Base-by-base conservation (phyloP, 2,113 vertebrate genomes). In the Paracanthobrama guichenoti region DNA sequence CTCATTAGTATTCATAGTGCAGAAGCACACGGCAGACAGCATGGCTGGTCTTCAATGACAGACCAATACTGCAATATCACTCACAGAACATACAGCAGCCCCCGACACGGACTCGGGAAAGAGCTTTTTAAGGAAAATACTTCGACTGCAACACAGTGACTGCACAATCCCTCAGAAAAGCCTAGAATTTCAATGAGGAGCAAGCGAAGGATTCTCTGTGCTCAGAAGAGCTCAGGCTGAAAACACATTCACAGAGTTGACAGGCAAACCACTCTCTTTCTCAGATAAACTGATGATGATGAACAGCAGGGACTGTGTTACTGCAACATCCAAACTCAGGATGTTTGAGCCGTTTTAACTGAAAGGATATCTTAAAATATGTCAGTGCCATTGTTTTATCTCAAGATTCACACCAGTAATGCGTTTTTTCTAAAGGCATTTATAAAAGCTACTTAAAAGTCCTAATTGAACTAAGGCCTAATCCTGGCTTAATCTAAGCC, bases 131-230 rank as follows among this genome's bases (percentile, higher is more conserved):
- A 93, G 92, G 92, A 78, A 89, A 48, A 91, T 9, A 24, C 46
- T 74, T 26, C 18, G 73, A 28, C 26, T 90, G 92, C 92, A 91
- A 91, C 86, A 90, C 87, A 91, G 90, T 90, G 90, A 83, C 89
- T 89, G 89, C 88, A 92, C 89, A 87, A 90, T 91, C 92, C 87
- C 90, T 88, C 81, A 83, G 85, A 67, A 92, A 89, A 88, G 92
- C 89, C 89, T 18, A 89, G 93, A 94, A 94, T 94, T 92, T 93
- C 90, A 94, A 93, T 94, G 92, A 92, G 92, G 88, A 88, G 73
- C 82, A 86, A 90, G 89, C 92, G 92, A 93, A 93, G 93, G 92
- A 93, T 92, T 90, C 87, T 90, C 89, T 92, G 88, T 92, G 92
- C 92, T 92, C 91, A 88, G 85, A 84, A 88, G 89, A 87, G 78